Base-by-base conservation (phyloP, 30 jellyfish, hydroid and myxozoan species). In the Catostylus mosaicus region DNA sequence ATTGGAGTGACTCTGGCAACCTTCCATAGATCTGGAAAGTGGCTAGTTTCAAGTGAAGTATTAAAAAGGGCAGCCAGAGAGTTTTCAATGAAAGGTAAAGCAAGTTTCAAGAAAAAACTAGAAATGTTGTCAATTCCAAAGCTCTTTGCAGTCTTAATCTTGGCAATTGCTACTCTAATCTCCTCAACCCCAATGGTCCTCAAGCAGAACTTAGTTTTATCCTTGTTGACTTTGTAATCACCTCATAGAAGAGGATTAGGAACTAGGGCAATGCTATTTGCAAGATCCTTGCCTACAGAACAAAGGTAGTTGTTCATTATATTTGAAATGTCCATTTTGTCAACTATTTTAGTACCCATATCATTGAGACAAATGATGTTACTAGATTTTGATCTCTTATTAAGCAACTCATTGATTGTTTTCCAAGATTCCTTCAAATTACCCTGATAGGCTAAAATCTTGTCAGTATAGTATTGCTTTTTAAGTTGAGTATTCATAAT, bases 241-340 rank as follows among this genome's bases (percentile, higher is more conserved):
- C 70, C 10, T 56, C 26, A 38, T 22, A 73, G 78, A 29, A 73
- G 46, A 18, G 78, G 74, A 48, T 73, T 73, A 19, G 85, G 85
- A 10, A 27, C 30, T 29, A 22, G 18, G 11, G 20, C 48, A 18
- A 73, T 73, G 18, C 46, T 48, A 14, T 73, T 48, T 19, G 85
- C 85, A 43, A 38, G 50, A 8, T 46, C 65, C 30, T 73, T 73
- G 77, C 85, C 85, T 73, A 73, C 85, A 9, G 85, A 38, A 73
- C 82, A 73, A 47, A 73, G 46, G 78, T 2, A 30, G 26, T 19
- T 73, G 78, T 73, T 73, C 85, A 52, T 45, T 38, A 56, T n/a
- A 16, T n/a, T 8, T 6, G 32, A n/a, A 16, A 26, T 16, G 70
- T 26, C 32, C 32, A 5, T n/a, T n/a, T 20, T n/a, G n/a, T n/a